Base-by-base conservation (phyloP, 1,140 invertebrate genomes). In the Aphelinus atriplicis region DNA sequence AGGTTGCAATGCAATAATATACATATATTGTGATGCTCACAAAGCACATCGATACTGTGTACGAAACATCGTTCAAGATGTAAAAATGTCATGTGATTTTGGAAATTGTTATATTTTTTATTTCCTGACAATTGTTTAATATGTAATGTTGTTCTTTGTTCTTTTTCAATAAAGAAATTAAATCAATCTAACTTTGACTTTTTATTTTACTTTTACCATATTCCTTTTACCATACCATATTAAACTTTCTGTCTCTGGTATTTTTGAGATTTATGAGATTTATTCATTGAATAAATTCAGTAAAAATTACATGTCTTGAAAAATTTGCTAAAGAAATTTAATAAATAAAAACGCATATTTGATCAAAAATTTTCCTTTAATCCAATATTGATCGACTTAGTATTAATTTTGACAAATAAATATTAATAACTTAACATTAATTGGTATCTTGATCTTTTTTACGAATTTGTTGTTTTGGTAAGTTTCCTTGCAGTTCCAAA, bases 401-500 rank as follows among this genome's bases (percentile, higher is more conserved):
- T 26, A 26, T 26, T 26, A 26, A 26, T 26, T 26, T 26, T 26
- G 26, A 26, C 26, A 26, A 26, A 26, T 26, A 26, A 26, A 26
- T 26, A 26, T 60, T 10, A 51, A 71, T 61, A 62, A 60, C 51
- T 51, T 43, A 45, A 60, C 6, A 7, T 82, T 80, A 87, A 79
- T 87, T 84, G 3, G 84, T 86, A 76, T 87, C 85, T 58, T 81
- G 85, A 42, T 84, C 81, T 42, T 78, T 78, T 57, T 73, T 79
- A 9, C n/a, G 64, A 6, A 82, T 83, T 77, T 83, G 81, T 64
- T 84, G 81, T 47, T 82, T 84, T 56, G 82, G 78, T 53, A 86
- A 77, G 61, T 86, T 80, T 43, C 83, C 79, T 79, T 95, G 92
- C 61, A 98, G 84, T 86, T 99, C 92, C 1, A 98, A 86, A 50